Percentiles rank a stretch among this genome's conserved stretches.
These are phyloP conservation scores for Danionella dracula DNA, from an alignment of 2,797 vertebrate genomes.

Conservation along the genomic window DNA sequence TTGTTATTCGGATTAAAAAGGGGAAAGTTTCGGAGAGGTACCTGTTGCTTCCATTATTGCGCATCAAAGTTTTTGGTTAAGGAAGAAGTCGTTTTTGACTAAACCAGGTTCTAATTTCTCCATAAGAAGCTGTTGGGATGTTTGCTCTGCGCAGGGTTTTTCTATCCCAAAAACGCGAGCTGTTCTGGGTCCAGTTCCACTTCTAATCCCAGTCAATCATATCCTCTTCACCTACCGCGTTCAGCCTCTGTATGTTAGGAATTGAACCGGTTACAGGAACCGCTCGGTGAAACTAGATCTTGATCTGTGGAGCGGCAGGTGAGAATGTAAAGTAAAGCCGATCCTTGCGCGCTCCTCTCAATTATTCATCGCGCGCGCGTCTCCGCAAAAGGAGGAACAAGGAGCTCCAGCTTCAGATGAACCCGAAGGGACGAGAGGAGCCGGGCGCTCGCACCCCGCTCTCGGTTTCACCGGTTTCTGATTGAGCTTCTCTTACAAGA, in stretches of 20 bases:
- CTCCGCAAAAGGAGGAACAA: slow-evolving; percentile 18
- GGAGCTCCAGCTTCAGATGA: not conserved
- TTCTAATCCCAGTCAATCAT: not conserved
- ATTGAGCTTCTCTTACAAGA: too few relatives aligned
- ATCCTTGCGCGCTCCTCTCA: slow-evolving; percentile 47
- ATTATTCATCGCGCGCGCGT: slow-evolving; percentile 53
- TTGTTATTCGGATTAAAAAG: not conserved
- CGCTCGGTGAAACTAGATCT: slow-evolving; percentile 61
- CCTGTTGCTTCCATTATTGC: slow-evolving; percentile 8
- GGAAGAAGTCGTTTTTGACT: too few relatives aligned
- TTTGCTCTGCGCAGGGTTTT: too few relatives aligned
- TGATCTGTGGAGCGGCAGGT: slow-evolving; percentile 9
- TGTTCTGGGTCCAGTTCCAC: not conserved
- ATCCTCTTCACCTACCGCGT: not conserved
- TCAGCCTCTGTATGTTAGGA: not conserved
- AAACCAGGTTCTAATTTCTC: too few relatives aligned
- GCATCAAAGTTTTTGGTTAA: too few relatives aligned
- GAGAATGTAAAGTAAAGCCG: slow-evolving; percentile 25
- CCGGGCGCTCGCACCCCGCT: too few relatives aligned
- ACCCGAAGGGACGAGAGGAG: not conserved
- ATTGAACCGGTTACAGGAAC: slow-evolving; percentile 47
- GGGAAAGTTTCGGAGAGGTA: not conserved
- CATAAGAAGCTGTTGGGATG: too few relatives aligned
- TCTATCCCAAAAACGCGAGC: too few relatives aligned
- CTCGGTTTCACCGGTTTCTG: too few relatives aligned